Conservation (phyloP, 2,797 vertebrate species). For the Vireo griseus region DNA sequence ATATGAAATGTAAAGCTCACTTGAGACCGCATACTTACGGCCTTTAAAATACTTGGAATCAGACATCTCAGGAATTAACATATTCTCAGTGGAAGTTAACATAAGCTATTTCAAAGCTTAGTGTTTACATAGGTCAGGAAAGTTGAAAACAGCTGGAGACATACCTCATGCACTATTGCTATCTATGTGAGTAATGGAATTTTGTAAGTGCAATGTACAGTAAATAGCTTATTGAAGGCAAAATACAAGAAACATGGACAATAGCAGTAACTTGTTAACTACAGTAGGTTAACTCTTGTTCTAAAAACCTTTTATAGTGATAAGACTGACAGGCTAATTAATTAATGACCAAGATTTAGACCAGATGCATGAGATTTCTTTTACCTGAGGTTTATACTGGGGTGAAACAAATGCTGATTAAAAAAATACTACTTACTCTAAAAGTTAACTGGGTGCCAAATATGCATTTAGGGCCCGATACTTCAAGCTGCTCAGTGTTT, state of each 20-base stretch:
- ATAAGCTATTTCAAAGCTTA: background rate
- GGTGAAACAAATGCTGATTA: background rate
- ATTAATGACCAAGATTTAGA: constrained; percentile 3
- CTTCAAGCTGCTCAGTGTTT: constrained; percentile 4
- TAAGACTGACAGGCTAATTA: background rate
- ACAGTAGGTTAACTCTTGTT: background rate
- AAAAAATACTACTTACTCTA: background rate
- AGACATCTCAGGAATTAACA: background rate
- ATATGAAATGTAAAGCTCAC: background rate
- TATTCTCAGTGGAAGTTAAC: background rate
- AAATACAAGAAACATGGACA: background rate
- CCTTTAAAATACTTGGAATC: constrained; percentile 18
- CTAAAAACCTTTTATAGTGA: background rate
- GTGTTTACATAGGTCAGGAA: background rate
- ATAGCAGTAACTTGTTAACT: background rate
- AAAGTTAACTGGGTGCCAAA: constrained; percentile 25
- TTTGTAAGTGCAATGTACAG: background rate
- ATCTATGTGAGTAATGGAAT: background rate
- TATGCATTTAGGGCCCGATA: background rate
- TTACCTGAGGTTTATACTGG: background rate
- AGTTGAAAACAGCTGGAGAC: constrained; percentile 3
- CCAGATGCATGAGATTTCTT: background rate
- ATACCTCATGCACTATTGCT: background rate
- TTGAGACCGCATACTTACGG: constrained; percentile 4
- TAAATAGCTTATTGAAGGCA: background rate